Conservation (phyloP, 2,888 invertebrate species). For the Ganaspis brasiliensis region DNA sequence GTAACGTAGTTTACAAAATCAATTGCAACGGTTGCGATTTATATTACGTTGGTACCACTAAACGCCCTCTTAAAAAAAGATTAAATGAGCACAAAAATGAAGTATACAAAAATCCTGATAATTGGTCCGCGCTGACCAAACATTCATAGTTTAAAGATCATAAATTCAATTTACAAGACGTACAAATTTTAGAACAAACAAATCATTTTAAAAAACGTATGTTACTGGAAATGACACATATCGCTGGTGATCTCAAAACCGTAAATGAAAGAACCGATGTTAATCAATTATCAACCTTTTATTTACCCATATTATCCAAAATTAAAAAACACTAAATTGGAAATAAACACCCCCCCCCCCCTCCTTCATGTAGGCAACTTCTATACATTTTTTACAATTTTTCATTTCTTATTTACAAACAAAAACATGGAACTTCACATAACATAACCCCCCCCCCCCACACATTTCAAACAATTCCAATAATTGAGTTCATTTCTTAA, state of each 20-base stretch:
- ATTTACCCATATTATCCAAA: no score
- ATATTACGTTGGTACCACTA: constrained; percentile 47
- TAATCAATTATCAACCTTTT: neutral
- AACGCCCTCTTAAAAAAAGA: constrained; percentile 31
- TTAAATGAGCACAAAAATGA: constrained; percentile 46
- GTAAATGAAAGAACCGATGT: constrained; percentile 42
- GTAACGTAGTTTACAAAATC: constrained; percentile 43
- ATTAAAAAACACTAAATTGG: no score
- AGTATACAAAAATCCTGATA: neutral
- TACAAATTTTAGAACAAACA: constrained; percentile 31
- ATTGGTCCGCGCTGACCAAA: neutral
- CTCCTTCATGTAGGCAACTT: no score
- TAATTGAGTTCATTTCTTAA: no score
- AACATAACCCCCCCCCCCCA: no score
- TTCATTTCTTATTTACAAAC: no score
- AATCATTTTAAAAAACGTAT: constrained; percentile 41
- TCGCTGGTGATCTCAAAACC: constrained; percentile 19
- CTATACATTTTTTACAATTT: no score
- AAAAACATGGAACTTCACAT: no score
- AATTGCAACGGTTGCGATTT: constrained; percentile 37
- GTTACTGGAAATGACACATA: constrained; percentile 46
- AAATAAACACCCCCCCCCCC: no score
- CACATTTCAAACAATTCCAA: no score
- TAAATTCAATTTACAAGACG: constrained; percentile 42
- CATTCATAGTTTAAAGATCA: constrained; percentile 14